Percentiles rank a stretch among this genome's conserved stretches.
Evolutionary conservation across 2,797 vertebrate species (phyloP).

Genomic region (Chiroxiphia lanceolata): DNA sequence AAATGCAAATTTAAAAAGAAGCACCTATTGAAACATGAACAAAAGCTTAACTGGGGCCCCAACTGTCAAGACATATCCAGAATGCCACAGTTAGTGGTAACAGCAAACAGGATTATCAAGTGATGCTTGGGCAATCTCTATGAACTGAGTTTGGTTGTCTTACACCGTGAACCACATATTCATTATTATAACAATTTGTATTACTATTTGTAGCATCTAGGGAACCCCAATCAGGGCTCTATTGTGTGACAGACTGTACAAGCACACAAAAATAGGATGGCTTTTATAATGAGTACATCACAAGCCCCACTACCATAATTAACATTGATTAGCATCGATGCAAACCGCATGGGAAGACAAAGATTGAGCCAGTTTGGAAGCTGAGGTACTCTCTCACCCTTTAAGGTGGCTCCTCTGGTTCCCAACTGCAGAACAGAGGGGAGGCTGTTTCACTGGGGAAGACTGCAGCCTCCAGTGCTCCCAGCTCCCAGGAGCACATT

Average conservation of each 20-base stretch:
- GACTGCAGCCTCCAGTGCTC: not conserved
- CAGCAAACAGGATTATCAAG: not conserved
- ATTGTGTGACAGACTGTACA: conserved; percentile 45
- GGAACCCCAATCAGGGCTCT: conserved; percentile 47
- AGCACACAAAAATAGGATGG: conserved; percentile 49
- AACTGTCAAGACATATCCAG: not conserved
- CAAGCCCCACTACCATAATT: conserved; percentile 58
- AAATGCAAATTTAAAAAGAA: not conserved
- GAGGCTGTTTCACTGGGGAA: not conserved
- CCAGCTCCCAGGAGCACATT: not conserved
- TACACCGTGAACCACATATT: not conserved
- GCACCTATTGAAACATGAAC: not conserved
- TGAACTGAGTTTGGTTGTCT: not conserved
- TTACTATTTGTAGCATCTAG: conserved; percentile 41
- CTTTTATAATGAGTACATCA: conserved; percentile 49
- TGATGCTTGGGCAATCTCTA: not conserved
- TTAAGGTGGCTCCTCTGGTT: conserved; percentile 5
- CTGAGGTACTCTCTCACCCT: conserved; percentile 9
- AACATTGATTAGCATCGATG: conserved; percentile 59
- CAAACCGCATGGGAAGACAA: conserved; percentile 59
- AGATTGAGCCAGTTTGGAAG: conserved; percentile 26
- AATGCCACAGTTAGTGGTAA: not conserved
- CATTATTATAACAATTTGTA: conserved; percentile 38
- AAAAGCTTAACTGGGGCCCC: not conserved
- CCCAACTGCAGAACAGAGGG: conserved; percentile 10